Conservation (phyloP, 2,888 invertebrate genomes). For the Ophion obscuratus region DNA sequence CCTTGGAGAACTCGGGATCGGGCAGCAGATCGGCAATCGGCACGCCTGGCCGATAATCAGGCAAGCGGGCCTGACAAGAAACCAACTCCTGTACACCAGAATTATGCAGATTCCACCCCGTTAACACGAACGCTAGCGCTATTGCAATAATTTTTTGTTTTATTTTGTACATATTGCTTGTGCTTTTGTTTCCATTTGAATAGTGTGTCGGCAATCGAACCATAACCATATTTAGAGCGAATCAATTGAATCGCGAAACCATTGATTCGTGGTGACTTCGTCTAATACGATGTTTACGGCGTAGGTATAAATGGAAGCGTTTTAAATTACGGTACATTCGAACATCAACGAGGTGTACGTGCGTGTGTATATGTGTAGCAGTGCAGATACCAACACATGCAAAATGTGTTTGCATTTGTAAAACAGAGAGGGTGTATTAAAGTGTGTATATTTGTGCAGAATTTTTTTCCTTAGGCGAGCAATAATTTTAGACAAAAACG, state of each 20-base stretch:
- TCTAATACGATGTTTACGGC: background rate
- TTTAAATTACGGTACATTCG: background rate
- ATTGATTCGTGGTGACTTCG: background rate
- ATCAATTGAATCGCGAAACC: background rate
- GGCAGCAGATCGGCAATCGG: slow-evolving; percentile 84
- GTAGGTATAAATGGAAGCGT: background rate
- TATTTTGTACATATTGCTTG: slow-evolving; percentile 50
- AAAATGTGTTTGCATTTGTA: too few relatives aligned
- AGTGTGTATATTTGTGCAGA: too few relatives aligned
- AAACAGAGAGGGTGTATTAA: too few relatives aligned
- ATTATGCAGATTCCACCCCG: slow-evolving; percentile 74
- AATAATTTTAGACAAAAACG: too few relatives aligned
- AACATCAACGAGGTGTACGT: too few relatives aligned
- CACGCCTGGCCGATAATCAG: slow-evolving; percentile 85
- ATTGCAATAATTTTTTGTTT: slow-evolving; percentile 74
- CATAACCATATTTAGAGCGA: background rate
- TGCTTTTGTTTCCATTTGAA: background rate
- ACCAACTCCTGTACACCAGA: slow-evolving; percentile 82
- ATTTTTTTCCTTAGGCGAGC: too few relatives aligned
- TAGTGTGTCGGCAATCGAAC: slow-evolving; percentile 22
- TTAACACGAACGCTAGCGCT: slow-evolving; percentile 80
- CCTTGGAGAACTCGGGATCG: slow-evolving; percentile 85
- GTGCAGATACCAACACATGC: too few relatives aligned
- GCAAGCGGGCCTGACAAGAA: slow-evolving; percentile 87
- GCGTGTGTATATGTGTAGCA: too few relatives aligned